phyloP scores from a whole-genome alignment of 1,140 invertebrate genomes.

The Drosophila virilis region DNA sequence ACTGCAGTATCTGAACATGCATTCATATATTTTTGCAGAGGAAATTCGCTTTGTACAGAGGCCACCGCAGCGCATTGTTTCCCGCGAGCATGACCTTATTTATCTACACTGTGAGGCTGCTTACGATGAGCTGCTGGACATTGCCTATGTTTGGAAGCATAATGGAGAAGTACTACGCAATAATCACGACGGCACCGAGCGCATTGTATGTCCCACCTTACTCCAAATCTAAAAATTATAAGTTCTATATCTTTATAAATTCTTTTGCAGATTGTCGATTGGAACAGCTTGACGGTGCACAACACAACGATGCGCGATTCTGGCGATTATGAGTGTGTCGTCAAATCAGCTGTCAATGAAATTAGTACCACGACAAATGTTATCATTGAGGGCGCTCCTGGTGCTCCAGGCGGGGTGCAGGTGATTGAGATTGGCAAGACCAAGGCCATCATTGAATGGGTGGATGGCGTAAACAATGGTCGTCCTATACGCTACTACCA shows the following conservation, averaged over 20 bases:
- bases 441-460: constrained; percentile 93
- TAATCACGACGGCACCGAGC: constrained; percentile 85
- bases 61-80: constrained; percentile 87
- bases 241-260: background rate
- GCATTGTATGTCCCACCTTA: constrained; percentile 79
- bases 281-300: constrained; percentile 90
- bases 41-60: constrained; percentile 89
- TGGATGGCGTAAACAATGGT: constrained; percentile 94
- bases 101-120: constrained; percentile 92
- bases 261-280: constrained; percentile 86
- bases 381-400: constrained; percentile 93
- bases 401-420: constrained; percentile 91
- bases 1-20: background rate
- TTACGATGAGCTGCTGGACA: constrained; percentile 92
- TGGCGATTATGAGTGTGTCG: constrained; percentile 95
- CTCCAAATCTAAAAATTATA: background rate
- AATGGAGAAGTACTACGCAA: constrained; percentile 92
- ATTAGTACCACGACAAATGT: constrained; percentile 90
- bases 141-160: constrained; percentile 95
- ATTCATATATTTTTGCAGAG: constrained; percentile 80
- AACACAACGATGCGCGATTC: constrained; percentile 94
- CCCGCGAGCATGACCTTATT: constrained; percentile 89
- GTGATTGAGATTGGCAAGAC: constrained; percentile 90
- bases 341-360: constrained; percentile 93
- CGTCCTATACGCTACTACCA: constrained; percentile 90